phyloP scores from a whole-genome alignment of 2,888 invertebrate genomes.

The Temnothorax unifasciatus region DNA sequence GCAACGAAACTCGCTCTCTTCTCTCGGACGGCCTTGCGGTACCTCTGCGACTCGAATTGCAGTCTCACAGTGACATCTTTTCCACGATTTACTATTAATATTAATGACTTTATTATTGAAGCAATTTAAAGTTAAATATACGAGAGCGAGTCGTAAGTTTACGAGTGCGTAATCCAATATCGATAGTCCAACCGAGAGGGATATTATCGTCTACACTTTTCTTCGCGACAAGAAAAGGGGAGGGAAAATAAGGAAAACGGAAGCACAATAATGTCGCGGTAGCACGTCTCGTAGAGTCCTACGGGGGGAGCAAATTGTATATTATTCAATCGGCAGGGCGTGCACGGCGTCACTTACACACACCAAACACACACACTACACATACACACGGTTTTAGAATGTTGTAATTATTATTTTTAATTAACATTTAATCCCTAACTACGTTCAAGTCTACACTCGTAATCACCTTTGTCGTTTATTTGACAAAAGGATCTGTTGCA shows the following conservation, averaged over 20 bases:
- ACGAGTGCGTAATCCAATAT: constrained; percentile 55
- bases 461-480: constrained; percentile 82
- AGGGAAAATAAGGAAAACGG: not conserved
- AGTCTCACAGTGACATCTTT: constrained; percentile 68
- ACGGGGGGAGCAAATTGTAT: constrained; percentile 71
- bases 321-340: constrained; percentile 64
- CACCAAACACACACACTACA: constrained; percentile 61
- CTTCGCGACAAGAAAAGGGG: constrained; percentile 49
- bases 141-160: constrained; percentile 58
- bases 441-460: constrained; percentile 81
- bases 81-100: constrained; percentile 70
- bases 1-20: constrained; percentile 54
- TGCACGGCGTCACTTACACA: constrained; percentile 64
- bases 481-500: constrained; percentile 84
- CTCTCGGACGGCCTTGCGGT: constrained; percentile 71
- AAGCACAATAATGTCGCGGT: constrained; percentile 67
- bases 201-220: constrained; percentile 58
- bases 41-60: constrained; percentile 66
- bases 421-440: constrained; percentile 81
- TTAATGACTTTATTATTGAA: constrained; percentile 40
- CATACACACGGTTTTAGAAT: constrained; percentile 74
- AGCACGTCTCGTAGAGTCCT: constrained; percentile 66
- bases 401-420: constrained; percentile 84
- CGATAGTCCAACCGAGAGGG: constrained; percentile 54
- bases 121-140: constrained; percentile 64